Evolutionary conservation across 1,140 invertebrate species (phyloP), one percentile per base, ranked within the genome.

Genomic region (Rhyacophila brunnea): DNA sequence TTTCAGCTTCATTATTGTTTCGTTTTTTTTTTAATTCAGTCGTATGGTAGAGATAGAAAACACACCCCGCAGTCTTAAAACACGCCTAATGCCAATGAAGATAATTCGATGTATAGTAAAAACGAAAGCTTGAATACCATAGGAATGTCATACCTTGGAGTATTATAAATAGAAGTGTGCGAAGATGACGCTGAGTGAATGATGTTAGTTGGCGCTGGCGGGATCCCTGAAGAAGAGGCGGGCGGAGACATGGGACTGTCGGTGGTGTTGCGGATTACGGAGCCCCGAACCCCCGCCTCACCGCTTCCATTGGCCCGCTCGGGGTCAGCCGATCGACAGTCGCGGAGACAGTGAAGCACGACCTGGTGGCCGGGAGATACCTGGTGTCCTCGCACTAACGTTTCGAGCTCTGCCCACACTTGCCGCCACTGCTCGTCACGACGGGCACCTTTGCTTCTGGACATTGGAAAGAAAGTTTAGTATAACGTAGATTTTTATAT

Each of bases 401-500:
- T 85, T 74, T 98, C 95, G 20, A 97, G 71, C 70, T 98, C 96
- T 36, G 82, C 83, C 88, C 94, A 98, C 68, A 97, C 83, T 42
- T 91, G 80, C 51, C 89, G 83, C 75, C 96, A 98, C 66, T 96
- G 92, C 67, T 97, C 95, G 65, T 96, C 92, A 35, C 86, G 81
- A 38, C 87, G 85, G 23, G 80, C 79, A 14, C 83, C 81, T 67
- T 84, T 86, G 5, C 79, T 79, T 14, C 82, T 83, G 40, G n/a
- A 45, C 4, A 28, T 28, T 28, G 9, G 9, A 28, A 28, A 28
- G 9, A 28, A 28, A n/a, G n/a, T n/a, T n/a, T n/a, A n/a, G n/a
- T n/a, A n/a, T n/a, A n/a, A n/a, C n/a, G n/a, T n/a, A n/a, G n/a
- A n/a, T n/a, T n/a, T n/a, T n/a, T n/a, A n/a, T n/a, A n/a, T n/a